Base-by-base conservation (phyloP, 2,888 invertebrate genomes). In the Tryphoninae sp. region DNA sequence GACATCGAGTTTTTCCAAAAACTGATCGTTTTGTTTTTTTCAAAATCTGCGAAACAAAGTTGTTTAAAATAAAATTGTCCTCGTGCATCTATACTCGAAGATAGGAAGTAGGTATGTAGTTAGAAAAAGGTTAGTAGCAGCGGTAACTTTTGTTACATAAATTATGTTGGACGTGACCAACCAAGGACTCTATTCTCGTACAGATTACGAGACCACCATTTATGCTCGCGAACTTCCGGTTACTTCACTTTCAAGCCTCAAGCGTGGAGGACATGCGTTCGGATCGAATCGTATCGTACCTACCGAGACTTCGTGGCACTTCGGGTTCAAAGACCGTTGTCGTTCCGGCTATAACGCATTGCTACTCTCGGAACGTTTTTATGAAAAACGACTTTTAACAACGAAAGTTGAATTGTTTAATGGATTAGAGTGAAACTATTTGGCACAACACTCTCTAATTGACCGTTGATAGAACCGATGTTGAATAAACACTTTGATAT, bases 161-260 rank as follows among this genome's bases (percentile, higher is more conserved):
- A 80, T 80, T 80, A 69, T 64, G 58, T 75, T 80, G 69, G 69
- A 80, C 80, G 80, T 75, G 75, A 64, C 51, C 13, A 51, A n/a
- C 65, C 58, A 45, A 58, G 58, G 40, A 61, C 74, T 75, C 77
- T 64, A 49, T 78, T 81, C 78, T 55, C 74, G 65, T 71, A 61
- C 19, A 76, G 51, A 61, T 51, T 59, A 65, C 80, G 82, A 80
- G 79, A 73, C 80, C 81, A 71, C 84, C 85, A 77, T 85, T 85
- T 84, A 78, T 71, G 86, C 76, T 69, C 72, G 67, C 72, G 71
- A 67, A 82, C 83, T 86, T 86, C 86, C 86, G 86, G 84, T 86
- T 84, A 85, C 84, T 86, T 86, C 85, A 86, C 86, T 85, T 86
- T 86, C 86, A 85, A 80, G 62, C 80, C 72, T 71, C 62, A 62